Evolutionary conservation across 2,797 vertebrate genomes (phyloP), one percentile per base, ranked within the genome.

Genomic region (Coregonus suidteri): DNA sequence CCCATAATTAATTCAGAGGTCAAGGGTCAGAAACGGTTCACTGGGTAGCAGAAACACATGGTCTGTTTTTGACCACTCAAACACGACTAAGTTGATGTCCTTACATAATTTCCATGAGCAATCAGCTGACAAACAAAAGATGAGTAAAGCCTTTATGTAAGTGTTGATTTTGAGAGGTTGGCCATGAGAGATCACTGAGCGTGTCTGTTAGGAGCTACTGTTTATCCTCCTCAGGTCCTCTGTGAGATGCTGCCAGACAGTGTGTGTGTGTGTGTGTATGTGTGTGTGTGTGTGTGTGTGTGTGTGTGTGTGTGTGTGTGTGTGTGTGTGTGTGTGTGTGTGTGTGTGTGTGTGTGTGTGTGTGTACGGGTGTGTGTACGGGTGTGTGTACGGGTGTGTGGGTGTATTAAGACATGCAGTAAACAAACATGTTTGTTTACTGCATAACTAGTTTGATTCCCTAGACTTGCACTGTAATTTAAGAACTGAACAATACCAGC

Each of bases 71-170:
- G 83, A 79, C 77, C 75, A 79, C 54, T 76, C 82, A 83, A 77
- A 81, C 77, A 75, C 53, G 77, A 65, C 74, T 71, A 79, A 71
- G 65, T 52, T 82, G 68, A 81, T 88, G 87, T 85, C 75, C 72
- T 84, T 78, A 83, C 83, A 70, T 86, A 85, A 81, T 81, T 66
- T 77, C 79, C 73, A 79, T 78, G 86, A 86, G 87, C 77, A 87
- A 89, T 91, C 84, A 86, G 79, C 80, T 86, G 81, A 88, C 85
- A 89, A 79, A 83, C 78, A 83, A 85, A 82, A 85, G 80, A 90
- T 81, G 84, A 89, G 84, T 83, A 85, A 91, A 89, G 74, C 75
- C 73, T 85, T 92, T 90, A 91, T 80, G 76, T 91, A 91, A 91
- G 81, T 71, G 75, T 84, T 72, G 82, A 85, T 84, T 88, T 81